Conservation (phyloP, 1,140 invertebrate species). For the Riptortus pedestris region DNA sequence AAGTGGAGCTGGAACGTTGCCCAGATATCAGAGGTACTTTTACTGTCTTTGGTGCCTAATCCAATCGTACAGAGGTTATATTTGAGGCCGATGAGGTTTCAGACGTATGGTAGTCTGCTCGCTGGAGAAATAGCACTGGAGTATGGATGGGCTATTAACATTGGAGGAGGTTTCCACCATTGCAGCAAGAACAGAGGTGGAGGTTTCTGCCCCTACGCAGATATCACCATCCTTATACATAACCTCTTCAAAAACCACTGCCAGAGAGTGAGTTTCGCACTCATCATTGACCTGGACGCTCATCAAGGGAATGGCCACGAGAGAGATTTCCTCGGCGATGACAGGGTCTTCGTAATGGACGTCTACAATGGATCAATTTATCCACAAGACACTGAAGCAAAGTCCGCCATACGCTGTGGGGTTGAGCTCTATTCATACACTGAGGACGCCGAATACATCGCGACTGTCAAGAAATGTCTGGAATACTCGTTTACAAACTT, state of each 20-base stretch:
- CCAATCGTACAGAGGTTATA: slow-evolving; percentile 61
- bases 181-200: slow-evolving; percentile 59
- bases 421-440: slow-evolving; percentile 55
- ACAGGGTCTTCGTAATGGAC: slow-evolving; percentile 75
- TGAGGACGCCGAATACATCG: slow-evolving; percentile 60
- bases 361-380: slow-evolving; percentile 76
- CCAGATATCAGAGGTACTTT: slow-evolving; percentile 64
- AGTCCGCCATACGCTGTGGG: slow-evolving; percentile 58
- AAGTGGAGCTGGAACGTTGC: slow-evolving; percentile 70
- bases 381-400: slow-evolving; percentile 63
- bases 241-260: slow-evolving; percentile 48
- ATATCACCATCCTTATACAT: slow-evolving; percentile 65
- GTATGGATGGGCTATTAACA: slow-evolving; percentile 73
- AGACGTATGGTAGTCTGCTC: slow-evolving; percentile 40
- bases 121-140: slow-evolving; percentile 68
- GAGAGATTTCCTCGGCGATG: slow-evolving; percentile 58
- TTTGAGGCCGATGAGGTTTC: slow-evolving; percentile 60
- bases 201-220: slow-evolving; percentile 80
- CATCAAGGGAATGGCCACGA: slow-evolving; percentile 74
- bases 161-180: slow-evolving; percentile 79
- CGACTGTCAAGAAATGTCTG: slow-evolving; percentile 50
- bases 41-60: slow-evolving; percentile 63
- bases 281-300: not conserved
- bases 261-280: not conserved
- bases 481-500: slow-evolving; percentile 59